Evolutionary conservation across 1,140 invertebrate genomes (phyloP).

Genomic region (Drosophila sp.): DNA sequence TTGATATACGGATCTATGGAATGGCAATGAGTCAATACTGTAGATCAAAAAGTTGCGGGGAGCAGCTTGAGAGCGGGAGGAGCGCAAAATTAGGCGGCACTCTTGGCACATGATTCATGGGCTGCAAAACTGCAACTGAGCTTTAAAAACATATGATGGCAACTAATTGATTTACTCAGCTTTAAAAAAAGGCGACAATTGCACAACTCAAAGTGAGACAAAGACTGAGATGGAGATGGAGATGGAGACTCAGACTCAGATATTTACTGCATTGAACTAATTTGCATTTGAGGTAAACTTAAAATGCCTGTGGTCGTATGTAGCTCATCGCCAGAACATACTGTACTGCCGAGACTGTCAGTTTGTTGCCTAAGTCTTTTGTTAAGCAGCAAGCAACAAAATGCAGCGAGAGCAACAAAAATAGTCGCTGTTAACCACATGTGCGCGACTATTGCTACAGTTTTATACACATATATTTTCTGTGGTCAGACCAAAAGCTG

Average conservation of each 20-base stretch:
- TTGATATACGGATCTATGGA: slow-evolving; percentile 48
- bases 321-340: slow-evolving; percentile 15
- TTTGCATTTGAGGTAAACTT: slow-evolving; percentile 25
- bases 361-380: slow-evolving; percentile 63
- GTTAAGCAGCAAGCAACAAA: slow-evolving; percentile 33
- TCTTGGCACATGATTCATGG: slow-evolving; percentile 34
- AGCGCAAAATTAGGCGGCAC: slow-evolving; percentile 1
- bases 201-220: slow-evolving; percentile 9
- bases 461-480: slow-evolving; percentile 20
- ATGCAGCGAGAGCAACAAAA: slow-evolving; percentile 7
- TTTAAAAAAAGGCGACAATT: slow-evolving; percentile 12
- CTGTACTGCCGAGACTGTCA: slow-evolving; percentile 13
- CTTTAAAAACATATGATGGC: slow-evolving; percentile 1
- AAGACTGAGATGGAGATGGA: neutral
- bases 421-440: slow-evolving; percentile 12
- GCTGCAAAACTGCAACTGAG: slow-evolving; percentile 10
- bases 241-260: slow-evolving; percentile 1
- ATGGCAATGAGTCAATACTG: slow-evolving; percentile 72
- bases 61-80: neutral
- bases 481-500: slow-evolving; percentile 50
- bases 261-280: slow-evolving; percentile 30
- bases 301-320: slow-evolving; percentile 42
- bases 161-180: slow-evolving; percentile 30
- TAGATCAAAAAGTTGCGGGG: neutral
- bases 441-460: slow-evolving; percentile 29